Conservation (phyloP, 2,113 vertebrate species). For the Colaptes auratus region DNA sequence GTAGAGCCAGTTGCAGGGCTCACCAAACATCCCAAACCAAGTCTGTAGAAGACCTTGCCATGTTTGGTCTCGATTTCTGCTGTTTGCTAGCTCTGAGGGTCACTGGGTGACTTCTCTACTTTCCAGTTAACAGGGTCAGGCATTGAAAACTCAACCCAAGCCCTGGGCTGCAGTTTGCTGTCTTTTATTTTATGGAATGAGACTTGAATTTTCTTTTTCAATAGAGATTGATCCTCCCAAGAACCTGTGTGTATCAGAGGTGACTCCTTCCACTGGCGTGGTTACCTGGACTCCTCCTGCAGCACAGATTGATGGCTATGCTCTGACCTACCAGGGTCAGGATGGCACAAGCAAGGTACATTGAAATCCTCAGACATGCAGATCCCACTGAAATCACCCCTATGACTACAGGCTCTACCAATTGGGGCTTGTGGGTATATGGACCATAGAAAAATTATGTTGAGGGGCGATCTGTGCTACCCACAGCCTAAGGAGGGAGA, state of each 20-base stretch:
- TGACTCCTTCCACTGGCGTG: constrained; percentile 71
- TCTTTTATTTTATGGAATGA: not conserved
- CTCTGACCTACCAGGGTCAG: constrained; percentile 78
- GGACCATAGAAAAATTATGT: not conserved
- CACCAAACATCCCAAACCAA: not conserved
- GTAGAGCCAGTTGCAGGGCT: not conserved
- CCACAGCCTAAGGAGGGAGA: not conserved
- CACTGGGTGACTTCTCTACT: not conserved
- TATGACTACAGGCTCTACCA: not conserved
- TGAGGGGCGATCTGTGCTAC: not conserved
- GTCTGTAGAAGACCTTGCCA: not conserved
- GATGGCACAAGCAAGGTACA: constrained; percentile 81
- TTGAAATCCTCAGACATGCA: not conserved
- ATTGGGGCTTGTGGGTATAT: not conserved
- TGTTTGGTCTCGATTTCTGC: not conserved
- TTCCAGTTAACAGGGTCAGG: not conserved
- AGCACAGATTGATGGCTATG: constrained; percentile 84
- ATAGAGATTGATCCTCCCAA: constrained; percentile 86
- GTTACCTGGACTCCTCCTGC: constrained; percentile 84
- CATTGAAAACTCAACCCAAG: not conserved
- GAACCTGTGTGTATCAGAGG: constrained; percentile 76
- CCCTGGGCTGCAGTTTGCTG: not conserved
- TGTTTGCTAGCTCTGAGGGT: not conserved
- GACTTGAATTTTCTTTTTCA: not conserved
- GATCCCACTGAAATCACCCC: not conserved